Conservation (phyloP, 2,888 invertebrate species). For the Sphecodes monilicornis region DNA sequence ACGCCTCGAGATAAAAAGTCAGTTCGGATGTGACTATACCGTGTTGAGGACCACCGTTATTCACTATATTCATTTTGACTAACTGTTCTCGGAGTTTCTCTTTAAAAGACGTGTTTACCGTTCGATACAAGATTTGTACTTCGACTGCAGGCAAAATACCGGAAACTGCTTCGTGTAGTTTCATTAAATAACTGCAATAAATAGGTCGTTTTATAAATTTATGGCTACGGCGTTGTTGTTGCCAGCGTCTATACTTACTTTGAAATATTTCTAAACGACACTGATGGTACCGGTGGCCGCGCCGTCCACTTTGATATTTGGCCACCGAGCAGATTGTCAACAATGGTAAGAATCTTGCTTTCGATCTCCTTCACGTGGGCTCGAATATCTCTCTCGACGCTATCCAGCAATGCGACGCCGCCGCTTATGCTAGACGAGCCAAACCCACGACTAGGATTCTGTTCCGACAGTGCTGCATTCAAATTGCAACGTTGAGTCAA, state of each 20-base stretch:
- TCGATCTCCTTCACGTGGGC: conserved; percentile 97
- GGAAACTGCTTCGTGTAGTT: conserved; percentile 95
- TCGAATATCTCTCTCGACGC: conserved; percentile 91
- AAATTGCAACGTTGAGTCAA: conserved; percentile 17
- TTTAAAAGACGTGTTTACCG: conserved; percentile 94
- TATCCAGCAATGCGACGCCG: conserved; percentile 86
- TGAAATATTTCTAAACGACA: conserved; percentile 94
- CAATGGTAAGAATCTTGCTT: conserved; percentile 95
- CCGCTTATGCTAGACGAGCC: conserved; percentile 77
- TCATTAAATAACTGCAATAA: conserved; percentile 90
- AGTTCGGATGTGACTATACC: conserved; percentile 97
- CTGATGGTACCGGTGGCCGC: conserved; percentile 97
- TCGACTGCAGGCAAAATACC: conserved; percentile 92
- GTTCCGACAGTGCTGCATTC: conserved; percentile 77
- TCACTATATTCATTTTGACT: conserved; percentile 93
- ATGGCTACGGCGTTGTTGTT: not conserved
- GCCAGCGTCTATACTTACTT: conserved; percentile 82
- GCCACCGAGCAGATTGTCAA: conserved; percentile 92
- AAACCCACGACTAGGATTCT: conserved; percentile 77
- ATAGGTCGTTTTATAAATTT: conserved; percentile 71
- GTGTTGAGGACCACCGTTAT: conserved; percentile 98
- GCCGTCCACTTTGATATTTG: conserved; percentile 96
- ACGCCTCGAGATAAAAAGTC: conserved; percentile 95
- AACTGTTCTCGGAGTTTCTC: conserved; percentile 94
- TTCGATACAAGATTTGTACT: conserved; percentile 91